Evolutionary conservation across 2,113 vertebrate genomes (phyloP), one percentile per base, ranked within the genome.

Genomic region (Melanerpes formicivorus): DNA sequence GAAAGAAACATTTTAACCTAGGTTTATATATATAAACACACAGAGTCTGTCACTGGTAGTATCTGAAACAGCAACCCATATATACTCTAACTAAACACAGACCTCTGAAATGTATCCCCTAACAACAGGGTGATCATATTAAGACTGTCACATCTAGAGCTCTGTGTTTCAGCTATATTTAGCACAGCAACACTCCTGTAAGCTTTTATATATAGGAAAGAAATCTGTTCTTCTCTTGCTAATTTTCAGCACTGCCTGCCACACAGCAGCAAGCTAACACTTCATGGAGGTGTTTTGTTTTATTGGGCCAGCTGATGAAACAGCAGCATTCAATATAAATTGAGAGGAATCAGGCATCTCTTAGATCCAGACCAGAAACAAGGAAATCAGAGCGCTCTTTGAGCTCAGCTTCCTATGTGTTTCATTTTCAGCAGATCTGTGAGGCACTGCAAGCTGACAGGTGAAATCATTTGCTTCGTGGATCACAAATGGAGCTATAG

Each of bases 391-490:
- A 69, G 22, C 15, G 9, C 7, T 80, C 27, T 72, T 78, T 79
- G 34, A 76, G 65, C n/a, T 93, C 63, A 71, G 63, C 52, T 84
- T 95, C 59, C 64, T 52, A 16, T 44, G 80, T 88, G 56, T 60
- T 60, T 93, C 83, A 80, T 95, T 96, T 95, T 76, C 75, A 70
- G 86, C 8, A 26, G 54, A 69, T 86, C 73, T 92, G 59, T 90
- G 81, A 95, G 80, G 63, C 60, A 62, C 75, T 84, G 72, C 63
- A 93, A 93, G 87, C 40, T 94, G 94, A 93, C 93, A 95, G 84
- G 63, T 87, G 76, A 86, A 93, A 95, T 96, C 72, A 96, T 86
- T 89, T 96, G 83, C 73, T 83, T 95, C 90, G 71, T 92, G 96
- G 93, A 94, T 95, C 92, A 89, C 65, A 70, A 90, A 93, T 48